A percentile compares a stretch with the other conserved stretches of the same genome.
Evolutionary conservation across 2,113 vertebrate species (phyloP).

Genomic region (Coregonus clupeaformis): DNA sequence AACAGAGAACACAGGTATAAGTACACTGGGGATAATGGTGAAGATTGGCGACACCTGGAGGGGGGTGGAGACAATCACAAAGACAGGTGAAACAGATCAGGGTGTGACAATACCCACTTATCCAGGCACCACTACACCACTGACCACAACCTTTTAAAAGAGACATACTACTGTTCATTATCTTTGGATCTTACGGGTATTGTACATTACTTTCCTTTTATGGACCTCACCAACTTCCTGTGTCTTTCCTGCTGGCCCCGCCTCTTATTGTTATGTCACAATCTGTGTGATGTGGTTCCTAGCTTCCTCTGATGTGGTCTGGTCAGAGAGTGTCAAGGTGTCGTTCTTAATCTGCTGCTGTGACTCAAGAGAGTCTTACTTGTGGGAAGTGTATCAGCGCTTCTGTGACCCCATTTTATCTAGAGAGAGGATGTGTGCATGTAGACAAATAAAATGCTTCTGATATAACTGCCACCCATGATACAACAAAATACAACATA

Average conservation of each 20-base stretch:
- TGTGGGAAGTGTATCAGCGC: constrained; percentile 36
- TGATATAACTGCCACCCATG: background rate
- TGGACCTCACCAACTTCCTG: background rate
- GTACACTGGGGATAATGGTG: too few species aligned
- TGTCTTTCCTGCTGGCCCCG: background rate
- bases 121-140: too few species aligned
- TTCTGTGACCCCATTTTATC: constrained; percentile 37
- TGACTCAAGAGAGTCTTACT: background rate
- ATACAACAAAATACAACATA: too few species aligned
- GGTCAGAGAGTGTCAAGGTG: background rate
- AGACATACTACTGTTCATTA: background rate
- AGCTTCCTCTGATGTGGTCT: constrained; percentile 27
- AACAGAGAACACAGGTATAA: too few species aligned
- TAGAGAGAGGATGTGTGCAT: background rate
- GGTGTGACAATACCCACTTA: too few species aligned
- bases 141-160: background rate
- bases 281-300: background rate
- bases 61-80: too few species aligned
- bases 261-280: constrained; percentile 5
- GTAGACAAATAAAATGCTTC: background rate
- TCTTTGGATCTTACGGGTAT: background rate
- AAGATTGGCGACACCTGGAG: too few species aligned
- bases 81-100: too few species aligned
- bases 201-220: background rate
- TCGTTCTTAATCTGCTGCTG: constrained; percentile 16